A percentile compares a stretch with the other conserved stretches of the same genome.
Conservation (phyloP, 2,113 vertebrate genomes). For the Sapajus apella region DNA sequence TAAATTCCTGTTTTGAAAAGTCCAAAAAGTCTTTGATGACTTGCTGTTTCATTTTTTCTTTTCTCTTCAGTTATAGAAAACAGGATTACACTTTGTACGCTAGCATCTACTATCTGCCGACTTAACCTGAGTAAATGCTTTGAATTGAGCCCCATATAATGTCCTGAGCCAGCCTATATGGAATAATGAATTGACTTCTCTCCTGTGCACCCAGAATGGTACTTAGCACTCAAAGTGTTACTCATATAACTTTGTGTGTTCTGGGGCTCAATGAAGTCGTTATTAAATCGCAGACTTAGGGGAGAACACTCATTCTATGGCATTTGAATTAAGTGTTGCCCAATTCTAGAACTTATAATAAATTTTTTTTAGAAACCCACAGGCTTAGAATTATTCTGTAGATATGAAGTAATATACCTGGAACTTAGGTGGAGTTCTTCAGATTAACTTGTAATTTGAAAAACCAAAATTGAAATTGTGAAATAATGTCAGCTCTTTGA, state of each 20-base stretch:
- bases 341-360: no score
- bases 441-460: constrained; percentile 40
- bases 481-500: neutral
- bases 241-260: neutral
- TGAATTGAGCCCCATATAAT: neutral
- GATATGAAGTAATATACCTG: neutral
- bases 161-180: neutral
- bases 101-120: neutral
- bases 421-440: neutral
- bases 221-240: neutral
- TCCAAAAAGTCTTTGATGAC: constrained; percentile 32
- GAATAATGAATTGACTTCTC: neutral
- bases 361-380: neutral
- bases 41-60: constrained; percentile 33
- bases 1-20: constrained; percentile 62
- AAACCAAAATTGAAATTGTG: constrained; percentile 48
- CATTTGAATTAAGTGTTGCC: no score
- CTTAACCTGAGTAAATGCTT: neutral
- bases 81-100: neutral
- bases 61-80: constrained; percentile 20
- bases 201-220: neutral
- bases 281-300: neutral
- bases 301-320: no score
- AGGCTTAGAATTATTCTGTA: neutral
- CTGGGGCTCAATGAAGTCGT: neutral